These are phyloP conservation scores for Hemitrygon akajei DNA, from an alignment of 2,797 vertebrate genomes.

Conservation along the genomic window DNA sequence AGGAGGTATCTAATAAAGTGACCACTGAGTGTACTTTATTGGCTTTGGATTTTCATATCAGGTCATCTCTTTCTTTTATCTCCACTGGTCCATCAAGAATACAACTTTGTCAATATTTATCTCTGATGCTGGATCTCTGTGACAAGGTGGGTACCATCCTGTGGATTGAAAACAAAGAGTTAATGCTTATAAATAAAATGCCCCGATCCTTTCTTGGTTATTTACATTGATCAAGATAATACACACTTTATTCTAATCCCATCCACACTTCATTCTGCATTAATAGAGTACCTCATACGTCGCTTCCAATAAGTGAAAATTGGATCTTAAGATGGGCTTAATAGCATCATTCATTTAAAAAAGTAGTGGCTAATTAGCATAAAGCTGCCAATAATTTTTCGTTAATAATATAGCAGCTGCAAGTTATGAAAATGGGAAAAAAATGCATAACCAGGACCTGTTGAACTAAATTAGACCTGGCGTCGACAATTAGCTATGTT, in stretches of 20 bases:
- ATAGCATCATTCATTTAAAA: constrained; percentile 20
- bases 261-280: neutral
- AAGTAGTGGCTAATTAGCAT: constrained; percentile 12
- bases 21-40: no score
- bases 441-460: constrained; percentile 18
- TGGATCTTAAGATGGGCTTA: constrained; percentile 19
- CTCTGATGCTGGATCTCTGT: no score
- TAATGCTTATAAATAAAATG: neutral
- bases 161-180: no score
- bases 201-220: neutral
- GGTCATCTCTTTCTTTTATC: no score
- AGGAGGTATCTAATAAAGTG: no score
- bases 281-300: constrained; percentile 11
- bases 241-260: constrained; percentile 23
- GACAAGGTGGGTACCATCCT: no score
- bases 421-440: neutral
- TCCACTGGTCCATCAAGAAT: no score
- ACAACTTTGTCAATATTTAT: no score
- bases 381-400: constrained; percentile 26
- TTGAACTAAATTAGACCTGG: constrained; percentile 9
- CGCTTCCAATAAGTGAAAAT: constrained; percentile 28
- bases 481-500: constrained; percentile 12
- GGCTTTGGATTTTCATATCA: no score
- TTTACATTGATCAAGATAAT: neutral
- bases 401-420: neutral